phyloP scores from a whole-genome alignment of 2,113 vertebrate species.

The Sphyrna mokarran region DNA sequence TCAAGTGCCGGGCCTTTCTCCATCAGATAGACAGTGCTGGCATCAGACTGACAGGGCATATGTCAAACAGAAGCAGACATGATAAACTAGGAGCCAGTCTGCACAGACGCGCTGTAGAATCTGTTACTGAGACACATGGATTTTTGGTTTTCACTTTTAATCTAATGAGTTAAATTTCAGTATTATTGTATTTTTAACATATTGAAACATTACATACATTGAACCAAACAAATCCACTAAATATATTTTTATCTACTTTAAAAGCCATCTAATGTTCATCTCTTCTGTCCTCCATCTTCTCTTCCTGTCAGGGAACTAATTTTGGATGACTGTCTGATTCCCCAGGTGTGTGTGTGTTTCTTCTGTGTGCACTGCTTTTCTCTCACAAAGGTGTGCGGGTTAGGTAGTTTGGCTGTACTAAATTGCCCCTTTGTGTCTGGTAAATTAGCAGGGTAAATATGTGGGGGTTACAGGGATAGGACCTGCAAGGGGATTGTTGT shows the following conservation, averaged over 20 bases:
- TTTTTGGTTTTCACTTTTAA: constrained; percentile 10
- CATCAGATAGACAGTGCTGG: constrained; percentile 13
- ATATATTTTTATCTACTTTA: background rate
- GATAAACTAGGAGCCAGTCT: constrained; percentile 23
- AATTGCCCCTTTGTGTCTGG: no score
- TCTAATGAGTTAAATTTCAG: background rate
- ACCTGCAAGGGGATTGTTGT: no score
- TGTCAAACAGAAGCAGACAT: constrained; percentile 13
- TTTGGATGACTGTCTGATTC: no score
- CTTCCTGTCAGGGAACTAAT: background rate
- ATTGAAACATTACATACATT: background rate
- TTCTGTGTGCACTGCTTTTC: no score
- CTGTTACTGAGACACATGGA: background rate
- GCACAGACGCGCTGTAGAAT: background rate
- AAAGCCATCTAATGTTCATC: background rate
- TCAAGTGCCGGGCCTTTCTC: constrained; percentile 6
- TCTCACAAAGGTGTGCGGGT: no score
- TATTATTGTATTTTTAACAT: background rate
- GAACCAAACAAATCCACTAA: background rate
- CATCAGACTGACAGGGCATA: constrained; percentile 32
- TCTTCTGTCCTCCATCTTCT: background rate
- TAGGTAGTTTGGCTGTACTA: no score
- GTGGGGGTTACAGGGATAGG: no score
- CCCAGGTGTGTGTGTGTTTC: no score
- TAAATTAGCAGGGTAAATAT: no score